phyloP scores from a whole-genome alignment of 1,140 invertebrate species.

The Trachymyrmex septentrionalis region DNA sequence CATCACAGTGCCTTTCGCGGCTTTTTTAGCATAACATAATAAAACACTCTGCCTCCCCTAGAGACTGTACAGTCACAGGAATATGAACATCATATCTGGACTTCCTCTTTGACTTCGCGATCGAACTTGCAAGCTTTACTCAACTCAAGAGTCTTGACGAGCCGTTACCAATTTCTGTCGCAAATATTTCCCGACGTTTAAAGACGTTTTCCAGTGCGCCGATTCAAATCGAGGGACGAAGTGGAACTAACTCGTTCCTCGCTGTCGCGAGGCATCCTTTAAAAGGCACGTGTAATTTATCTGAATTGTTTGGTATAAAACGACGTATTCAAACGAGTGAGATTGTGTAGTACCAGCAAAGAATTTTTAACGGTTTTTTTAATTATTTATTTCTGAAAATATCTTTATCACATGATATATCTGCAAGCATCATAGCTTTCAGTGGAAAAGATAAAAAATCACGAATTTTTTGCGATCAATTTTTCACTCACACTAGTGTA shows the following conservation, averaged over 20 bases:
- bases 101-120: slow-evolving; percentile 6
- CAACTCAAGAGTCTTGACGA: slow-evolving; percentile 1
- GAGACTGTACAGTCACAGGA: not conserved
- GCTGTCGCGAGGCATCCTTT: not conserved
- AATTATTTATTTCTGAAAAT: slow-evolving; percentile 3
- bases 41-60: not conserved
- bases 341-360: not conserved
- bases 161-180: slow-evolving; percentile 25
- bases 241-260: not conserved
- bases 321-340: not conserved
- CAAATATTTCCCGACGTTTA: slow-evolving; percentile 39
- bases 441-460: not conserved
- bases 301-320: slow-evolving; percentile 21
- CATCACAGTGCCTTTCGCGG: not conserved
- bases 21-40: not conserved
- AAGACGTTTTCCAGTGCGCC: too few relatives aligned
- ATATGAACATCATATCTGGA: not conserved
- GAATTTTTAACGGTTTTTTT: not conserved
- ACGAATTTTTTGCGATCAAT: not conserved
- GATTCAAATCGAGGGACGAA: not conserved
- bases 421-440: not conserved
- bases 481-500: not conserved
- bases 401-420: not conserved
- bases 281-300: slow-evolving; percentile 32
- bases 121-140: not conserved